Evolutionary conservation across 2,113 vertebrate species (phyloP).

Genomic region (Phodopus roborovskii): DNA sequence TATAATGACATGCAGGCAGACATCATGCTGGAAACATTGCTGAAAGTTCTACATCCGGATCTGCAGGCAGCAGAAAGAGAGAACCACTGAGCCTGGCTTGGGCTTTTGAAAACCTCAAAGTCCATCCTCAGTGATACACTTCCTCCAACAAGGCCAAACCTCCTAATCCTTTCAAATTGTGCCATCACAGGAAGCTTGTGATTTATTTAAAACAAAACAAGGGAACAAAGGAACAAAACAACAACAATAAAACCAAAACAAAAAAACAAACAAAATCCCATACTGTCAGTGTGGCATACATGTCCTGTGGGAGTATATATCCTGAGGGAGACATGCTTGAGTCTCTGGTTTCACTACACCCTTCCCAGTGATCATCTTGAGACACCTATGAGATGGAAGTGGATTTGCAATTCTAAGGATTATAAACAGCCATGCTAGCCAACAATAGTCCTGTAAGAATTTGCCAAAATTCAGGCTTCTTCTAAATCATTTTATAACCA

Average conservation of each 20-base stretch:
- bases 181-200: not conserved
- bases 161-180: not conserved
- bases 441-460: not conserved
- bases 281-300: not conserved
- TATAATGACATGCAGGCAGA: not conserved
- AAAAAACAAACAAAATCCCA: not conserved
- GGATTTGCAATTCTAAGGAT: not conserved
- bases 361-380: not conserved
- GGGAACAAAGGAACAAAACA: not conserved
- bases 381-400: not conserved
- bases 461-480: not conserved
- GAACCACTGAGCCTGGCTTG: not conserved
- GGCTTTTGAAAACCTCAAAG: not conserved
- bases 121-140: not conserved
- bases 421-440: not conserved
- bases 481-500: not conserved
- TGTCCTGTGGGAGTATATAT: not conserved
- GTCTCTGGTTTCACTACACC: not conserved
- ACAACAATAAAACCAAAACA: not conserved
- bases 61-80: not conserved
- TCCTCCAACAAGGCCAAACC: not conserved
- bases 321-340: accelerated
- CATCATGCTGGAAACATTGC: not conserved
- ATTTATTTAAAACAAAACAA: not conserved
- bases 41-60: not conserved